These are phyloP conservation scores for Acholoe squamosa DNA, from an alignment of 2,888 invertebrate species.

Conservation along the genomic window DNA sequence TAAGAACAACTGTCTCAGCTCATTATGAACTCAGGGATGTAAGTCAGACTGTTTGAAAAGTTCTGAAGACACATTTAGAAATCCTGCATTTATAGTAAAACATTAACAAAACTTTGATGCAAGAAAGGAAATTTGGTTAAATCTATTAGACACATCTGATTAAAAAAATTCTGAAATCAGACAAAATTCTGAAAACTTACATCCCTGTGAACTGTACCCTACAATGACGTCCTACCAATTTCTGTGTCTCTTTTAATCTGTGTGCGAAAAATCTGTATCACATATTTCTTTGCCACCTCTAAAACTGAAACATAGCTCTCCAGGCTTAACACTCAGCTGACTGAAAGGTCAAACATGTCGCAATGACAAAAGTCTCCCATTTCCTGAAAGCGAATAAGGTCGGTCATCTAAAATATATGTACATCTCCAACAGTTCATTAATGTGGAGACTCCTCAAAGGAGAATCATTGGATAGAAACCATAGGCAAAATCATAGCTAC, in stretches of 20 bases:
- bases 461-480: neutral
- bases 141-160: too few relatives aligned
- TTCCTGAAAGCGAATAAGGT: neutral
- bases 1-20: neutral
- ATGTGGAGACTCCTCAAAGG: neutral
- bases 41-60: too few relatives aligned
- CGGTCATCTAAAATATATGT: neutral
- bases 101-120: too few relatives aligned
- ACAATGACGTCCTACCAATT: constrained; percentile 42
- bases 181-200: too few relatives aligned
- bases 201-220: neutral
- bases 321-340: neutral
- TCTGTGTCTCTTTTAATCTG: neutral
- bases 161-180: too few relatives aligned
- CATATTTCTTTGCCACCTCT: neutral
- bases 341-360: neutral
- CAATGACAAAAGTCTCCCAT: neutral
- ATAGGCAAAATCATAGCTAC: neutral
- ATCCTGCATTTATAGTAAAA: too few relatives aligned
- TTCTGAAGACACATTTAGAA: too few relatives aligned
- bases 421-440: neutral
- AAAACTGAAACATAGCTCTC: neutral
- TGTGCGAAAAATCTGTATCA: neutral
- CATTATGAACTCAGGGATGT: too few relatives aligned
- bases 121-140: too few relatives aligned